Conservation (phyloP, 2,797 vertebrate genomes). For the Knipowitschia caucasica region DNA sequence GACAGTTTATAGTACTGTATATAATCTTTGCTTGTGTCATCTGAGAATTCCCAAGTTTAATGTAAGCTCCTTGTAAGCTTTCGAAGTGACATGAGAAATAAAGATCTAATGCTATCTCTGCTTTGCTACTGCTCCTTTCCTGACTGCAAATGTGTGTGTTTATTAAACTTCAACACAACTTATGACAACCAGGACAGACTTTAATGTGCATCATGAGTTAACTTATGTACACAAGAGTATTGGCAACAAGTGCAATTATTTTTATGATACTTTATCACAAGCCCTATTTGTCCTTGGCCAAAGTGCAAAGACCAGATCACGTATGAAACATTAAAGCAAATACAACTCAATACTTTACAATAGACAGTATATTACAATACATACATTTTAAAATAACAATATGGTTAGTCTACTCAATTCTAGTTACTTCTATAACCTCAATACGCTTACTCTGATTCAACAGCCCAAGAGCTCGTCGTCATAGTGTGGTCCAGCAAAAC, state of each 20-base stretch:
- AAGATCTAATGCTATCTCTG: conserved; percentile 69
- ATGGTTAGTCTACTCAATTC: conserved; percentile 16
- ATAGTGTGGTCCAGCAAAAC: conserved; percentile 7
- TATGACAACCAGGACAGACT: neutral
- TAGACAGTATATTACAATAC: conserved; percentile 51
- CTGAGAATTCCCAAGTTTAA: conserved; percentile 70
- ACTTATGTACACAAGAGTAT: neutral
- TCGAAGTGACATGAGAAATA: conserved; percentile 81
- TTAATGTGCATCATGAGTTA: neutral
- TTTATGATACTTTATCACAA: conserved; percentile 31
- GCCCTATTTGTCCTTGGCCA: neutral
- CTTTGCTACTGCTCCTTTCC: neutral
- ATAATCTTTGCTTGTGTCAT: conserved; percentile 81
- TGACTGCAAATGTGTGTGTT: neutral
- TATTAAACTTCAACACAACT: neutral
- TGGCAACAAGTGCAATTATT: neutral
- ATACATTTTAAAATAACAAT: conserved; percentile 35
- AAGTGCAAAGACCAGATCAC: conserved; percentile 9
- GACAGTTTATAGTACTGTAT: conserved; percentile 79
- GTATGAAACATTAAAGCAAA: conserved; percentile 9
- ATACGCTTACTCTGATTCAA: conserved; percentile 17
- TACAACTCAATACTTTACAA: conserved; percentile 48
- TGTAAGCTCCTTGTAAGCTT: conserved; percentile 78
- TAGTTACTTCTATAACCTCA: neutral
- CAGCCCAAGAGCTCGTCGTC: conserved; percentile 1